phyloP scores from a whole-genome alignment of 2,888 invertebrate genomes.

The Acrocera orbiculus region DNA sequence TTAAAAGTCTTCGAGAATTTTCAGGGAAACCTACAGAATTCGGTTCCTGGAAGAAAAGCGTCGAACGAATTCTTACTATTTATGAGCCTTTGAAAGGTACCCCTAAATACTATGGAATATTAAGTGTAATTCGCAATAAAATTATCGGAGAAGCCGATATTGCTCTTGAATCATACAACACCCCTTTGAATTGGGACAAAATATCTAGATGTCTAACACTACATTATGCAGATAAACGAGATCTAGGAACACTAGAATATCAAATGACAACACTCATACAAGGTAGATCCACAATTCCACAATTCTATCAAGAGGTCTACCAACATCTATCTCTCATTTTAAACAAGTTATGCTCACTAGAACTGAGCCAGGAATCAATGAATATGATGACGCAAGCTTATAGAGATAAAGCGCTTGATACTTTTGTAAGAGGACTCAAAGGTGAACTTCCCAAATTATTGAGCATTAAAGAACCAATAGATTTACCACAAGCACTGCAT shows the following conservation, averaged over 20 bases:
- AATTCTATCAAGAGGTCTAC: slow-evolving; percentile 10
- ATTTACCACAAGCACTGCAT: neutral
- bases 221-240: slow-evolving; percentile 10
- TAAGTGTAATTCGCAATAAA: slow-evolving; percentile 9
- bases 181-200: slow-evolving; percentile 7
- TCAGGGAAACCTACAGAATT: slow-evolving; percentile 7
- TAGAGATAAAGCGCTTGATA: slow-evolving; percentile 13
- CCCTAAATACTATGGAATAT: slow-evolving; percentile 10
- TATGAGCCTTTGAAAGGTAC: slow-evolving; percentile 8
- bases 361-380: slow-evolving; percentile 11
- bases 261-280: slow-evolving; percentile 9
- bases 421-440: slow-evolving; percentile 12
- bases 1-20: slow-evolving; percentile 6
- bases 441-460: slow-evolving; percentile 8
- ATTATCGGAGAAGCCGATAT: slow-evolving; percentile 9
- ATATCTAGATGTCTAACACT: slow-evolving; percentile 8
- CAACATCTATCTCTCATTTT: slow-evolving; percentile 10
- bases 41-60: slow-evolving; percentile 8
- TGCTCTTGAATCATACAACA: slow-evolving; percentile 10
- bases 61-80: slow-evolving; percentile 7
- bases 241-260: slow-evolving; percentile 9
- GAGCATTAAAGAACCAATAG: slow-evolving; percentile 4
- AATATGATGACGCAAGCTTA: slow-evolving; percentile 9
- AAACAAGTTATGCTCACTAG: slow-evolving; percentile 11
- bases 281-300: slow-evolving; percentile 4